Percentiles rank a stretch among this genome's conserved stretches.
These are phyloP conservation scores for Pycnonotus jocosus DNA, from an alignment of 2,113 vertebrate species.

Conservation along the genomic window DNA sequence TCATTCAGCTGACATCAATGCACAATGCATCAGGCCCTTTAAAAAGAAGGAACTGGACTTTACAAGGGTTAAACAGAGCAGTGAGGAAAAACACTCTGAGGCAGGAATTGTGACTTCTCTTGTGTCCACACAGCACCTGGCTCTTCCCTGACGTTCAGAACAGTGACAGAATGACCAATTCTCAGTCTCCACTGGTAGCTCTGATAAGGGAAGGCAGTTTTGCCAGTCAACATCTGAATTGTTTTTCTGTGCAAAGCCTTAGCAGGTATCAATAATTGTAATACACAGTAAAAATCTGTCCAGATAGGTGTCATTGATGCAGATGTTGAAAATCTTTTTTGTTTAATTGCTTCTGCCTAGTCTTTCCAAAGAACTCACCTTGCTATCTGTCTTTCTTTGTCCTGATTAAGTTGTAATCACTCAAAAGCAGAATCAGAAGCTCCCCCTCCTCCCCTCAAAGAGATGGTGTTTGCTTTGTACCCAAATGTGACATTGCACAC, in stretches of 20 bases:
- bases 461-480: constrained; percentile 26
- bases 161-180: neutral
- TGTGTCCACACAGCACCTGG: neutral
- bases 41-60: constrained; percentile 36
- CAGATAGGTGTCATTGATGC: neutral
- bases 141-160: neutral
- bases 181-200: neutral
- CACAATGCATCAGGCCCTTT: constrained; percentile 37
- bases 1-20: constrained; percentile 50
- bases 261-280: constrained; percentile 1
- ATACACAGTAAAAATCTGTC: constrained; percentile 25
- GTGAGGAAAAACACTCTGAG: neutral
- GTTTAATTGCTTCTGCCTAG: constrained; percentile 10
- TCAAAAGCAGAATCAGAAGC: constrained; percentile 22
- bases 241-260: neutral
- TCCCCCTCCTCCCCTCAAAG: constrained; percentile 13
- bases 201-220: neutral
- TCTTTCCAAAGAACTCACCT: constrained; percentile 19
- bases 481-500: constrained; percentile 58
- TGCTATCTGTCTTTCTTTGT: neutral
- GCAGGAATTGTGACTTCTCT: neutral
- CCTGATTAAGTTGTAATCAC: constrained; percentile 44
- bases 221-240: neutral
- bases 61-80: constrained; percentile 43
- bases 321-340: neutral